These are phyloP conservation scores for Phymastichus coffea DNA, from an alignment of 1,140 invertebrate species.

Conservation along the genomic window DNA sequence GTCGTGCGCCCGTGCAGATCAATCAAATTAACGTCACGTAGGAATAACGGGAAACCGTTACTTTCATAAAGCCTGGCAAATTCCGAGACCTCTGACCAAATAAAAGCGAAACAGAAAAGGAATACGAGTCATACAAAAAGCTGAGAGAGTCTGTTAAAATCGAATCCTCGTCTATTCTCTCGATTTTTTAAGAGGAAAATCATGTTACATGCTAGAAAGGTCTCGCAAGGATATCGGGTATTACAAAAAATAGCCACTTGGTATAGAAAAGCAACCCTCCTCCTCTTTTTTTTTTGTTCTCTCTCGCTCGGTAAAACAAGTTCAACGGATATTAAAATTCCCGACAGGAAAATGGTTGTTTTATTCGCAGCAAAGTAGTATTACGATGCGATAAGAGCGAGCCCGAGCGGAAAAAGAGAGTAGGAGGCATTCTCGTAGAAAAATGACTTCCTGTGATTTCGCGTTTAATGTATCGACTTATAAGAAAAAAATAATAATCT, in stretches of 20 bases:
- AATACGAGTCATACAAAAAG: not conserved
- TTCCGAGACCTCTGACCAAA: not conserved
- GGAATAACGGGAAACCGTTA: not conserved
- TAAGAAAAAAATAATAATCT: not conserved
- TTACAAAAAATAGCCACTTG: not conserved
- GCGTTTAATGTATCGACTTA: not conserved
- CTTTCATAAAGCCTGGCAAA: not conserved
- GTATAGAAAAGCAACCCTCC: too few species aligned
- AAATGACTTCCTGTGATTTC: not conserved
- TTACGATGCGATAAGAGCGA: too few species aligned
- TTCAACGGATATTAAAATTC: slow-evolving; percentile 16
- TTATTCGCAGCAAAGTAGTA: too few species aligned
- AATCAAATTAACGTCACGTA: slow-evolving; percentile 1
- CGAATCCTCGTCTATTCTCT: too few species aligned
- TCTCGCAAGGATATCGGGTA: not conserved
- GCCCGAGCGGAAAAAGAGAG: too few species aligned
- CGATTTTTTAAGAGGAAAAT: not conserved
- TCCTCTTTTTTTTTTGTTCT: not conserved
- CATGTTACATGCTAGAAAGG: not conserved
- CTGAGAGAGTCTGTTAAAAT: too few species aligned
- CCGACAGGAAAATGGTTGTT: not conserved
- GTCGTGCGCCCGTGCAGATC: not conserved
- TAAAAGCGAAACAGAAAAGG: not conserved
- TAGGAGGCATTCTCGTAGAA: too few species aligned
- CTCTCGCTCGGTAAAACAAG: not conserved